Conservation (phyloP, 2,113 vertebrate genomes). For the Mesoclemmys tuberculata region DNA sequence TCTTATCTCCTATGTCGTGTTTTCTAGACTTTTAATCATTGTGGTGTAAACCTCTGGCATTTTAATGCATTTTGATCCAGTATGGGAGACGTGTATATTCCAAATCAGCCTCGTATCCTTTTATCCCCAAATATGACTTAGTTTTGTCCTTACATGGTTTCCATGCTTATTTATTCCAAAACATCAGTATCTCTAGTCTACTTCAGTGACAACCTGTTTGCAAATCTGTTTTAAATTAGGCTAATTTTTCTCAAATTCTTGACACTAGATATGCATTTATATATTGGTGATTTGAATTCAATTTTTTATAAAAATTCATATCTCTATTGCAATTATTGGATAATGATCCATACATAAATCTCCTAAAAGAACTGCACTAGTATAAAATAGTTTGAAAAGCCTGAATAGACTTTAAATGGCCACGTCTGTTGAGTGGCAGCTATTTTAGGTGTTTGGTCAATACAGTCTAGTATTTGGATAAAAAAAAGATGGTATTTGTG, state of each 20-base stretch:
- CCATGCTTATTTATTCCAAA: background rate
- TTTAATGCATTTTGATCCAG: background rate
- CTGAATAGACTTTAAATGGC: background rate
- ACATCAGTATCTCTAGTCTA: background rate
- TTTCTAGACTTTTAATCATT: background rate
- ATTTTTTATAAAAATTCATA: background rate
- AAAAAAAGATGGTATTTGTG: background rate
- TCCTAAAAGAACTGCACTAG: background rate
- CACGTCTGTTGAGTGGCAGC: background rate
- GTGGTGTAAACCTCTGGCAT: background rate
- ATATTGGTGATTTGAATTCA: constrained; percentile 12
- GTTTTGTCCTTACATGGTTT: background rate
- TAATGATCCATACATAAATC: background rate
- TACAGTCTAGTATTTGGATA: background rate
- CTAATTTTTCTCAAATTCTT: background rate
- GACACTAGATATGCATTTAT: background rate
- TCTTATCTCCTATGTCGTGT: background rate
- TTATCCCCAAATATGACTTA: background rate
- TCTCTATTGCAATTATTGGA: background rate
- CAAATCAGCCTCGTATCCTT: background rate
- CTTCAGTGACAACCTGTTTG: background rate
- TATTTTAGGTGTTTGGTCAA: background rate
- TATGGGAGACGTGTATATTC: background rate
- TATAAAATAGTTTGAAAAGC: background rate
- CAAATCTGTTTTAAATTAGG: constrained; percentile 3